These are phyloP conservation scores for Pemphigus obesinymphae DNA, from an alignment of 1,140 invertebrate genomes.

Conservation along the genomic window DNA sequence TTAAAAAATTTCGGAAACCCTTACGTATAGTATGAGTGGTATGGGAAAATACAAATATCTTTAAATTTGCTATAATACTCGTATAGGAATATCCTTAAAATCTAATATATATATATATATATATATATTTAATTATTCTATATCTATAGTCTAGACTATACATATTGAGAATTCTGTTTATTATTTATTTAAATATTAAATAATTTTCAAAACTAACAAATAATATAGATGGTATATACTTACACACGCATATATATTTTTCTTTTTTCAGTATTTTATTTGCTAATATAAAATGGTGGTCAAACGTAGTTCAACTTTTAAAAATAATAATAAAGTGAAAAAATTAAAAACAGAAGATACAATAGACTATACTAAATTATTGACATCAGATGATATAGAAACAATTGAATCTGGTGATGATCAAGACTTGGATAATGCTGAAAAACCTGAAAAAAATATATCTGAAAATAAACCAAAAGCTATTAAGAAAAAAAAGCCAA, in stretches of 20 bases:
- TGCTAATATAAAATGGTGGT: neutral
- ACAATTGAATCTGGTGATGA: neutral
- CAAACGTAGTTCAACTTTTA: neutral
- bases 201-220: no score
- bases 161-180: no score
- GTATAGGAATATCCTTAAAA: no score
- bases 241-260: neutral
- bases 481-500: neutral
- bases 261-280: neutral
- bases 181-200: no score
- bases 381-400: slow-evolving; percentile 13
- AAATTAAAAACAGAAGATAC: neutral
- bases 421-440: neutral
- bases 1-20: no score
- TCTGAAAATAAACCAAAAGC: neutral
- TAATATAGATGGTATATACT: no score
- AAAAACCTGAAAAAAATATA: neutral
- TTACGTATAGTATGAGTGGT: no score
- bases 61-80: no score
- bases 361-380: slow-evolving; percentile 2
- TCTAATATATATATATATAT: no score
- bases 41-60: no score
- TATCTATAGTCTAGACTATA: no score
- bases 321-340: neutral
- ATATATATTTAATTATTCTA: no score